phyloP scores from a whole-genome alignment of 1,140 invertebrate genomes.

The Eueides isabella region DNA sequence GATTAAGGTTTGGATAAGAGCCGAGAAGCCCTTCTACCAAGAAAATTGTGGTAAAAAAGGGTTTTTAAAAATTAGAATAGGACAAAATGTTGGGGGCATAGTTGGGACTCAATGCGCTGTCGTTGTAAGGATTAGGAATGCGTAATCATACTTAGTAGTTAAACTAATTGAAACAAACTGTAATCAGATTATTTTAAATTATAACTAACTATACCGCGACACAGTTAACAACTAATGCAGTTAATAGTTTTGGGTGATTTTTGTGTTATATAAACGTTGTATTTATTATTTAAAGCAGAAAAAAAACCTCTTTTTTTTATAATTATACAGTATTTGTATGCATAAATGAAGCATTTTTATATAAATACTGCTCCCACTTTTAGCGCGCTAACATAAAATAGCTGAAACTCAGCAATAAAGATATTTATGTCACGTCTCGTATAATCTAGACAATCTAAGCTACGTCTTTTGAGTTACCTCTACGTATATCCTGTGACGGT shows the following conservation, averaged over 20 bases:
- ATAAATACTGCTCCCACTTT: not conserved
- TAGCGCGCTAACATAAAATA: not conserved
- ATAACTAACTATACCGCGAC: not conserved
- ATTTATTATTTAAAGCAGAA: no score
- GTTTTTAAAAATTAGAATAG: slow-evolving; percentile 31
- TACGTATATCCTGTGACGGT: slow-evolving; percentile 4
- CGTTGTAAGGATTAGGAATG: slow-evolving; percentile 8
- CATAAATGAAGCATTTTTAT: not conserved
- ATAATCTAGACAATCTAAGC: slow-evolving; percentile 3
- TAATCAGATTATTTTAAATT: not conserved
- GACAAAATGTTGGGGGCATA: slow-evolving; percentile 14
- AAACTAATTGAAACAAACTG: not conserved
- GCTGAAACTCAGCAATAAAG: not conserved
- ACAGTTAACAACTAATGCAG: no score
- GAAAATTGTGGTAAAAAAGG: slow-evolving; percentile 20
- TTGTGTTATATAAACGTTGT: no score
- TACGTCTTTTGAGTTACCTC: slow-evolving; percentile 9
- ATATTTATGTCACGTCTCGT: not conserved
- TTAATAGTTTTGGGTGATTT: no score
- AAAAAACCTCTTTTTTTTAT: no score
- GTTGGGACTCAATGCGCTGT: slow-evolving; percentile 25
- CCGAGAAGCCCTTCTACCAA: not conserved
- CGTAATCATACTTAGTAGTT: not conserved
- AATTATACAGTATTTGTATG: no score
- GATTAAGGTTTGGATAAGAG: slow-evolving; percentile 21